Evolutionary conservation across 2,797 vertebrate species (phyloP), one percentile per base, ranked within the genome.

Genomic region (Crocodylus rhombifer): DNA sequence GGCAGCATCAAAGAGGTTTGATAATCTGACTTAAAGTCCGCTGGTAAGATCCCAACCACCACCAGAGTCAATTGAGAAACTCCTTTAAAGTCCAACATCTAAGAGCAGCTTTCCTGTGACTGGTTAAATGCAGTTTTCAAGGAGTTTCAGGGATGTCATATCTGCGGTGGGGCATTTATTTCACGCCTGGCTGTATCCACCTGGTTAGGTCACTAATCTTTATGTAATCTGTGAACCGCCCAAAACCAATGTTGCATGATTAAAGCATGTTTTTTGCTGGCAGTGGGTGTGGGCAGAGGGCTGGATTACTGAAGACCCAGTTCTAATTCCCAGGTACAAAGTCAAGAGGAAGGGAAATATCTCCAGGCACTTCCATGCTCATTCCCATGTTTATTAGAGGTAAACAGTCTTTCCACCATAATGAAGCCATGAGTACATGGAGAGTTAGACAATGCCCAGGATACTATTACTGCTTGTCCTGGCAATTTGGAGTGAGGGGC

Each of bases 41-140:
- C 51, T 26, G 55, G 1, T 36, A 6, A 36, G 63, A 77, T 60
- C 55, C 42, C 1, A 0, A 33, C 26, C 58, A 51, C 55, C 1
- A 1, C 0, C 0, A 57, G 60, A 87, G 12, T 5, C 5, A 2
- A 1, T 1, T 56, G n/a, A n/a, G n/a, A 26, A 78, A 36, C 5
- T 87, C 30, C 69, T 88, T 79, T 58, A 30, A 79, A 30, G 51
- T 7, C 1, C 57, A 56, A 36, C 10, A 28, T 4, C 69, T 36
- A 0, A 1, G 62, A 63, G 2, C 9, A 20, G 9, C 33, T 6
- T 61, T 57, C 56, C 65, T 69, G 63, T 62, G 30, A 16, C 16
- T 84, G 56, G 55, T 69, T 5, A 36, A 51, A 1, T 15, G 14
- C 28, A 26, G 25, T 28, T 30, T 8, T 20, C 63, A 5, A 71